phyloP scores from a whole-genome alignment of 2,113 vertebrate species.

The Gallinago undulata region DNA sequence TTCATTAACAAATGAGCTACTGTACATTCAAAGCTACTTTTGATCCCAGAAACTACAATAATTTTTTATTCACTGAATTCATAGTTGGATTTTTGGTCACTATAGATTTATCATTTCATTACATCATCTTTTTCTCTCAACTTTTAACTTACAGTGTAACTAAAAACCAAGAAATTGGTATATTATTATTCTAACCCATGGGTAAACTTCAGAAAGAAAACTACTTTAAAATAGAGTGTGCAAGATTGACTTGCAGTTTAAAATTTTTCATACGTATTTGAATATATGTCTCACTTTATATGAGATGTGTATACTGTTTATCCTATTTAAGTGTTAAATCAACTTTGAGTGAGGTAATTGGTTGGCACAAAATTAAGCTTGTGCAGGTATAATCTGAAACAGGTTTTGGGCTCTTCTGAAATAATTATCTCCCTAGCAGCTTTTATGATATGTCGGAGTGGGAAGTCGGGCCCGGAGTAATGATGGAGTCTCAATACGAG shows the following conservation, averaged over 20 bases:
- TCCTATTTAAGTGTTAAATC: background rate
- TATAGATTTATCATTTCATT: constrained; percentile 14
- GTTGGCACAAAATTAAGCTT: background rate
- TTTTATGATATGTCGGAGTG: background rate
- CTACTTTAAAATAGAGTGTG: background rate
- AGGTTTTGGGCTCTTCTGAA: background rate
- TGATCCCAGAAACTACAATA: constrained; percentile 28
- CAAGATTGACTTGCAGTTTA: background rate
- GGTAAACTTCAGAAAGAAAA: background rate
- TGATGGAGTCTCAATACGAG: too few relatives aligned
- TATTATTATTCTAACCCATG: background rate
- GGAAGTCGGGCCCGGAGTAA: too few relatives aligned
- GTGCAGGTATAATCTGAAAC: background rate
- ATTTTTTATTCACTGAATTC: constrained; percentile 3
- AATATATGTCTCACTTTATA: background rate
- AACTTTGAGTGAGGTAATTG: background rate
- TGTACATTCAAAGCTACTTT: constrained; percentile 56
- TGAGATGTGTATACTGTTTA: background rate
- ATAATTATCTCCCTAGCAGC: background rate
- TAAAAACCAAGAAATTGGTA: background rate
- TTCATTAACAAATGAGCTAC: constrained; percentile 74
- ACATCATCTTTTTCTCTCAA: background rate
- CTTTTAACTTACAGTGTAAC: background rate
- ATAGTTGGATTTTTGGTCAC: background rate
- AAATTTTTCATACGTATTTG: background rate